These are phyloP conservation scores for Psammodynastes pulverulentus DNA, from an alignment of 2,113 vertebrate species.

Conservation along the genomic window DNA sequence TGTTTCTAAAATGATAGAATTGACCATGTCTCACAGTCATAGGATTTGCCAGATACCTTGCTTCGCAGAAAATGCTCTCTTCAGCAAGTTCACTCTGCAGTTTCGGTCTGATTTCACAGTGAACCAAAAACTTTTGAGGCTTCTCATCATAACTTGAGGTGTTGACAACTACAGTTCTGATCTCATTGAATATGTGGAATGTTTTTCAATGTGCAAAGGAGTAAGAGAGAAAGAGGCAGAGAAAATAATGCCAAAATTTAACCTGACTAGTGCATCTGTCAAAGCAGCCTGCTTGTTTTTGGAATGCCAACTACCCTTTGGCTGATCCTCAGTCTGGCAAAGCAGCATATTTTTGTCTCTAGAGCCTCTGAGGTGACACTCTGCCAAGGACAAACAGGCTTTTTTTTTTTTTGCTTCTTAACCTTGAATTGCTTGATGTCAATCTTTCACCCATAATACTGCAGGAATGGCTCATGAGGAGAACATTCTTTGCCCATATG, in stretches of 20 bases:
- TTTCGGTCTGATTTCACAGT: too few relatives aligned
- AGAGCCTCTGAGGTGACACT: constrained; percentile 45
- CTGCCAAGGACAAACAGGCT: constrained; percentile 19
- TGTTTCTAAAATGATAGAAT: too few relatives aligned
- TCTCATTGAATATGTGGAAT: too few relatives aligned
- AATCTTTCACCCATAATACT: constrained; percentile 44
- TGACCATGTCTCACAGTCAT: too few relatives aligned
- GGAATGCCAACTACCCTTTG: constrained; percentile 49
- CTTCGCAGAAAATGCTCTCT: too few relatives aligned
- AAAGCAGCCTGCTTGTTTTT: background rate
- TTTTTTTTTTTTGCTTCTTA: background rate
- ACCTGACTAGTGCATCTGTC: constrained; percentile 29
- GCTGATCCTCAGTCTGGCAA: constrained; percentile 65
- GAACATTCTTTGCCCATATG: background rate
- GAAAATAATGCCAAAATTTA: background rate
- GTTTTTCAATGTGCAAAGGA: too few relatives aligned
- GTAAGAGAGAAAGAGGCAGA: too few relatives aligned
- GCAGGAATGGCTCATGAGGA: constrained; percentile 42
- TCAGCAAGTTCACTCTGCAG: too few relatives aligned
- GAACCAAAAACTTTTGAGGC: too few relatives aligned
- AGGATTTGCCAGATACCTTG: too few relatives aligned
- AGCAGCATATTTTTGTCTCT: constrained; percentile 49
- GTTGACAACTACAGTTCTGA: too few relatives aligned
- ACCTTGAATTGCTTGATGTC: constrained; percentile 53
- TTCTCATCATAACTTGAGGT: too few relatives aligned